Evolutionary conservation across 2,797 vertebrate species (phyloP).

Genomic region (Streptopelia turtur): DNA sequence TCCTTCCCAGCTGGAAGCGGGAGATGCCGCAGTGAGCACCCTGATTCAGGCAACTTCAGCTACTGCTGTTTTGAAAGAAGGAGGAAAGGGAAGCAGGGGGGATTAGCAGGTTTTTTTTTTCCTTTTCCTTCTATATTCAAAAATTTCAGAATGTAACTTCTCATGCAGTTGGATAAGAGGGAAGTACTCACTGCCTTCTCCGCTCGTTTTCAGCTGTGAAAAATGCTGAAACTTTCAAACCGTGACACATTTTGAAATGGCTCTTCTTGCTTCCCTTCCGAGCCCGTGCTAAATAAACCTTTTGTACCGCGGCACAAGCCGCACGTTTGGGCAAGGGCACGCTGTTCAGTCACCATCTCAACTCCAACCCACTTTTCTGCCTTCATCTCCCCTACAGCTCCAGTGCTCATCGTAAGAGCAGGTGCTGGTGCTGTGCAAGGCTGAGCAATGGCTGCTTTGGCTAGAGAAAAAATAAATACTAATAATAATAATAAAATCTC

Average conservation of each 20-base stretch:
- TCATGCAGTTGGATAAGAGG: not conserved
- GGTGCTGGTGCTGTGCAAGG: not conserved
- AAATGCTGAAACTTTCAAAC: not conserved
- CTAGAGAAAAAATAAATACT: not conserved
- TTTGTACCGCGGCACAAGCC: rapidly evolving
- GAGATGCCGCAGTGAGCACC: rapidly evolving
- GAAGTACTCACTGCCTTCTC: not conserved
- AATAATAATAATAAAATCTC: too few species aligned
- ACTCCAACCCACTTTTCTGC: not conserved
- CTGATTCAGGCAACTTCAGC: not conserved
- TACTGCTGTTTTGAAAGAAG: not conserved
- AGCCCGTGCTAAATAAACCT: not conserved
- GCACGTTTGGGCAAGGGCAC: rapidly evolving
- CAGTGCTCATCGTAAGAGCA: not conserved
- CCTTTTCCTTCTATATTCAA: not conserved
- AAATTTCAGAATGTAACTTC: not conserved
- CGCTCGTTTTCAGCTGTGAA: not conserved
- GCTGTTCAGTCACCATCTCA: not conserved
- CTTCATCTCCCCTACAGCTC: not conserved
- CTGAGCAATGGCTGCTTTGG: not conserved
- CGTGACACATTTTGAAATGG: not conserved
- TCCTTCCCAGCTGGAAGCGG: not conserved
- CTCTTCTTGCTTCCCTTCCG: not conserved
- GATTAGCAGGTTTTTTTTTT: not conserved
- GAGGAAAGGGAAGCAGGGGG: not conserved